Base-by-base conservation (phyloP, 53 echinoderm and acorn worm genomes). In the Patiria pectinifera region DNA sequence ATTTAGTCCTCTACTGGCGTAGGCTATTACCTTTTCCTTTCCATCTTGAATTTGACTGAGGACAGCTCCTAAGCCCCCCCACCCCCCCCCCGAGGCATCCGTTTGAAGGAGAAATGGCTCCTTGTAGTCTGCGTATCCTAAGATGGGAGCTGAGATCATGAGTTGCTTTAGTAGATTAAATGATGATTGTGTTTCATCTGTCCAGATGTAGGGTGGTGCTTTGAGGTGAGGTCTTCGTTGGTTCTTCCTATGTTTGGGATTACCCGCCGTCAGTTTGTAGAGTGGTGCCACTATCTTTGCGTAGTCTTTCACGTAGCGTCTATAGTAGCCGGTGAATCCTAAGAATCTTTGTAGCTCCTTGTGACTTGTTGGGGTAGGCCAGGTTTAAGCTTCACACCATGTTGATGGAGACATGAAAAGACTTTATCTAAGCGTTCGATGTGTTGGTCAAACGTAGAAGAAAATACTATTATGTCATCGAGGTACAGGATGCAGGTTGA, bases 301-400 rank as follows among this genome's bases (percentile, higher is more conserved):
- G 70, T 87, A 93, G 16, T 70, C 87, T 46, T 93, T 84, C 6
- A 93, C 74, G 75, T 25, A 93, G 6, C 93, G 93, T 35, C 93
- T 44, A 44, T 87, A 93, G 53, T 93, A 93, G 45, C 93, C 93
- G 21, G 93, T 93, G 22, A 93, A 93, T 0, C 93, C 87, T 45
- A 87, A 58, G 44, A 87, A 93, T 12, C 81, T n/a, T 2, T 48
- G 93, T 13, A 93, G 71, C 53, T 93, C 93, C 62, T 81, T 80
- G 71, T 45, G 43, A 43, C 19, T 93, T 8, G 66, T 81, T 21
- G 93, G 93, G 23, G 48, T n/a, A 48, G 66, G 63, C 93, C 93
- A 87, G 96, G 96, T 80, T 94, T 96, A 8, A 96, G 35, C 44
- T 96, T 96, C 49, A 96, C 62, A 5, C 94, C 94, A 62, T 89